These are phyloP conservation scores for Odontomachus brunneus DNA, from an alignment of 1,140 invertebrate species.

Conservation along the genomic window DNA sequence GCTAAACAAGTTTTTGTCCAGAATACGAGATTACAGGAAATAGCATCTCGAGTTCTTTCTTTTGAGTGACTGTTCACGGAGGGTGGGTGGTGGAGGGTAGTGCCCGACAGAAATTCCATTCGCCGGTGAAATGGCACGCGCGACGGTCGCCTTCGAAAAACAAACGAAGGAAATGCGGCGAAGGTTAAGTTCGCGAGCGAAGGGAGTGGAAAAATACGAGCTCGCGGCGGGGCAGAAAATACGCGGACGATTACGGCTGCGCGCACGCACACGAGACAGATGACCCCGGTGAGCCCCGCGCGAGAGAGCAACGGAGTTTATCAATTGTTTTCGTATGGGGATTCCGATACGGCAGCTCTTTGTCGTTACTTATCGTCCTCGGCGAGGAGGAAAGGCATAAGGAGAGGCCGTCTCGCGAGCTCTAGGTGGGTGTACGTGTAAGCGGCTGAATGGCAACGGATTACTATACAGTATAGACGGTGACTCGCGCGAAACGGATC, in stretches of 20 bases:
- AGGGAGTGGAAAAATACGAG: constrained; percentile 60
- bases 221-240: constrained; percentile 24
- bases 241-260: constrained; percentile 56
- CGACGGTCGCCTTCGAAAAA: not conserved
- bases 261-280: constrained; percentile 57
- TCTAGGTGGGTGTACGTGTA: constrained; percentile 13
- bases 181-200: not conserved
- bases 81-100: too few relatives aligned
- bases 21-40: too few relatives aligned
- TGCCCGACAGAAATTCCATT: not conserved
- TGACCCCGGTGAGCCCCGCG: constrained; percentile 62
- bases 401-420: not conserved
- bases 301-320: constrained; percentile 64
- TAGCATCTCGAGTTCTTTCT: too few relatives aligned
- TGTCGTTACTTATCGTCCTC: constrained; percentile 67
- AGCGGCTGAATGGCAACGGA: constrained; percentile 7
- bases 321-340: constrained; percentile 77
- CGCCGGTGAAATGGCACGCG: not conserved
- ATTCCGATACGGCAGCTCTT: constrained; percentile 68
- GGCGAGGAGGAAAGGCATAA: not conserved
- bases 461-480: constrained; percentile 17
- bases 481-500: constrained; percentile 32
- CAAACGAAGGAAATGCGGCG: too few relatives aligned
- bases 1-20: too few relatives aligned
- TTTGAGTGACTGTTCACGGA: too few relatives aligned